Evolutionary conservation across 2,113 vertebrate genomes (phyloP).

Genomic region (Salvelinus alpinus): DNA sequence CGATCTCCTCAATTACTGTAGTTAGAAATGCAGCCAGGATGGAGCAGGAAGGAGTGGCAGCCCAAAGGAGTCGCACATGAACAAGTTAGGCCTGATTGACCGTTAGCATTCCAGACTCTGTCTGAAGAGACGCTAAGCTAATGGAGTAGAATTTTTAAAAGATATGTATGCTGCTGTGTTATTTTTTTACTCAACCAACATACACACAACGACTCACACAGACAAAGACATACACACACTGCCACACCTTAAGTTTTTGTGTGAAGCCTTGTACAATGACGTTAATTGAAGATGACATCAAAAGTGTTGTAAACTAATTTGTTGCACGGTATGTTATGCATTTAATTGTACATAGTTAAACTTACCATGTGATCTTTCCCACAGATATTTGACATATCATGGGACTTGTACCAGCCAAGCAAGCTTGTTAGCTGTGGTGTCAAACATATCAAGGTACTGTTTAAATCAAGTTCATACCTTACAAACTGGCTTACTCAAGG

Average conservation of each 20-base stretch:
- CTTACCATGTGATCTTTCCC: constrained; percentile 19
- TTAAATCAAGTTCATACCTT: not conserved
- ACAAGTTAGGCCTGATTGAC: constrained; percentile 63
- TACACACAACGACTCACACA: constrained; percentile 7
- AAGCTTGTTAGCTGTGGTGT: constrained; percentile 95
- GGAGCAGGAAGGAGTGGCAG: constrained; percentile 32
- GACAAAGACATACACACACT: constrained; percentile 2
- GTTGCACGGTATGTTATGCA: not conserved
- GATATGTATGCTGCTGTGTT: constrained; percentile 51
- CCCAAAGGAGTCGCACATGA: constrained; percentile 44
- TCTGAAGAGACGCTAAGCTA: constrained; percentile 36
- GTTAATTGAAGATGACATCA: too few species aligned
- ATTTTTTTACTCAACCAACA: constrained; percentile 33
- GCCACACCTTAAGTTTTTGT: too few species aligned
- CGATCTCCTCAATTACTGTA: not conserved
- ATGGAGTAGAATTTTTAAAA: constrained; percentile 64
- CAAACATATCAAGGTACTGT: constrained; percentile 94
- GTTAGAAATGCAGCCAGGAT: not conserved
- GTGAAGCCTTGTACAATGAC: too few species aligned
- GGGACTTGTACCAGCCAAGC: constrained; percentile 95
- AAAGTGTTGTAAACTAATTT: too few species aligned
- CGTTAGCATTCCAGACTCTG: constrained; percentile 36
- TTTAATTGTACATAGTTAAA: not conserved
- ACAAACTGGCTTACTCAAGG: not conserved
- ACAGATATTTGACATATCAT: constrained; percentile 97